Conservation (phyloP, 2,888 invertebrate species). For the Silvanus unidentatus region DNA sequence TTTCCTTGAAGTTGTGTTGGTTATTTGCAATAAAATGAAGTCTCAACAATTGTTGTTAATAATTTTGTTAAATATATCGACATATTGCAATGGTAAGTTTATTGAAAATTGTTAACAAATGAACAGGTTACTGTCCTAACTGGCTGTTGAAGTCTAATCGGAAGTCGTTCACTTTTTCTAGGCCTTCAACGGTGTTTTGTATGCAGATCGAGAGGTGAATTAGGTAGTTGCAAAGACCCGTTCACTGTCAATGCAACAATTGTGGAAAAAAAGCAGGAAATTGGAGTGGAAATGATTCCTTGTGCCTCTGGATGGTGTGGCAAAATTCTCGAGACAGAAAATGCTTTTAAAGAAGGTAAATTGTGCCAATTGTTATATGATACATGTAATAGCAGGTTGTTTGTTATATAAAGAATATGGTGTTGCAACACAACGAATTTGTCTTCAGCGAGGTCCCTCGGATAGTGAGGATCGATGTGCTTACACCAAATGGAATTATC, state of each 20-base stretch:
- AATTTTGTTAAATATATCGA: not conserved
- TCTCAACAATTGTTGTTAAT: not conserved
- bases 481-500: slow-evolving; percentile 74
- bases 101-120: not conserved
- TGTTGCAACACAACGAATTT: slow-evolving; percentile 79
- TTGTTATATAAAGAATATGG: slow-evolving; percentile 62
- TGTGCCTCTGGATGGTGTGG: slow-evolving; percentile 92
- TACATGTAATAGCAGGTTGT: not conserved
- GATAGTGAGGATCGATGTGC: slow-evolving; percentile 88
- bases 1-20: not conserved
- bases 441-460: slow-evolving; percentile 79
- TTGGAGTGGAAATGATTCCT: slow-evolving; percentile 69
- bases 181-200: slow-evolving; percentile 71
- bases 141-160: not conserved
- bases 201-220: slow-evolving; percentile 80
- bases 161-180: slow-evolving; percentile 42
- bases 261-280: slow-evolving; percentile 54
- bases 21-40: too few relatives aligned
- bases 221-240: slow-evolving; percentile 84
- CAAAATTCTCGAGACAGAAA: slow-evolving; percentile 78
- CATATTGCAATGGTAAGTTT: slow-evolving; percentile 1
- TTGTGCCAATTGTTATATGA: too few relatives aligned
- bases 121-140: not conserved
- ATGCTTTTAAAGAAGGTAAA: slow-evolving; percentile 71
- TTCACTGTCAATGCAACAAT: slow-evolving; percentile 75